Base-by-base conservation (phyloP, 1,140 invertebrate genomes). In the Pseudomyrmex sp. region DNA sequence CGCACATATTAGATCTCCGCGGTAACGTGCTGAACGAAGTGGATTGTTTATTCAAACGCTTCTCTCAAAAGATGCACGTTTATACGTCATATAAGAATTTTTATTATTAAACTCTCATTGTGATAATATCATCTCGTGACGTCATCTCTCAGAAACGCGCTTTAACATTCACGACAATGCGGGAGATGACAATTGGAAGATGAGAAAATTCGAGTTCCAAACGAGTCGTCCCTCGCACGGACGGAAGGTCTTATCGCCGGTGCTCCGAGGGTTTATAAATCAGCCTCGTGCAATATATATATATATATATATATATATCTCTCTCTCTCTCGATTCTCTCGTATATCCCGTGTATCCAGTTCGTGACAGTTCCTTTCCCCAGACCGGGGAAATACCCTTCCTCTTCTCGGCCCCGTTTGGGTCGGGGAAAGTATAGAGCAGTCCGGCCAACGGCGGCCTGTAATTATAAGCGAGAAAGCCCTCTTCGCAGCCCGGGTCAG, bases 391-490 rank as follows among this genome's bases (percentile, higher is more conserved):
- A 58, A 72, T 66, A 72, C 76, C 76, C 76, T 48, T 54, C 66
- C 54, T 35, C 68, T 18, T 50, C n/a, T 12, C 20, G 18, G 10
- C 58, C 9, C 20, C 52, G 65, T 18, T 13, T 79, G 23, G 52
- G 54, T 70, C 23, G 46, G 75, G 4, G 80, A 89, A 84, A 89
- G 82, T 89, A 86, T 26, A 89, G 85, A 77, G 87, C 54, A 65
- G n/a, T 63, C 26, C n/a, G 48, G 76, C 5, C 48, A 75, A 77
- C 72, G 54, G 2, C 65, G 82, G 44, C 63, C 86, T 90, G 75
- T 89, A 90, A 90, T 90, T 90, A 90, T 82, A 76, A 89, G 84
- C 79, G 23, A 84, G 84, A 73, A 77, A 82, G 54, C 74, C 44
- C 62, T 68, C 4, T 20, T n/a, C 56, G 54, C n/a, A 59, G 58